Evolutionary conservation across 2,113 vertebrate species (phyloP), one percentile per base, ranked within the genome.

Genomic region (Colaptes auratus): DNA sequence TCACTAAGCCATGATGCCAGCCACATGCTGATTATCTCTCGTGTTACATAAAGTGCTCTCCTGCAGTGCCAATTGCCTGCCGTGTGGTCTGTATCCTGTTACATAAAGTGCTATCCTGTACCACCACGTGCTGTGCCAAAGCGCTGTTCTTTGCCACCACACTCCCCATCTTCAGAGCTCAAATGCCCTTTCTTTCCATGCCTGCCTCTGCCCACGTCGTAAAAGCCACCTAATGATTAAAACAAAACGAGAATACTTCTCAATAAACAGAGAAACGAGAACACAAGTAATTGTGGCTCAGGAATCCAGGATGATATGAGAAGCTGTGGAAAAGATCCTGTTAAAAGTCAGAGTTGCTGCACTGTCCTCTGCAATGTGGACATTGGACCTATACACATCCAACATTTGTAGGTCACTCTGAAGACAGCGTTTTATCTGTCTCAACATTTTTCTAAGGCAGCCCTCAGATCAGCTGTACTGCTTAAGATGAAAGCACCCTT

Each of bases 11-110:
- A 0, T 33, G 92, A 92, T 92, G 86, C 91, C 95, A 92, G 73
- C 85, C 93, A 77, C 88, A 94, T 83, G 93, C 83, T 81, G 94
- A 94, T 96, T 92, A 91, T 95, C 79, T 94, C 85, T 93, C 19
- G 7, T n/a, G 80, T 95, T 92, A 94, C 93, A 93, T 92, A 94
- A 96, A 96, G 83, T 24, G 75, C 77, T 90, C 72, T 95, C 95
- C 92, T 35, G 75, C 0, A 0, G 89, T 65, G 93, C 92, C 93
- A 96, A 31, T 4, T 73, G 89, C 91, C 67, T 28, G 92, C 60
- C 74, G 0, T 88, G 92, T 19, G 33, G 80, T 75, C 89, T 89
- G 86, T 84, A 90, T 94, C 91, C 87, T 33, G 28, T 96, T 92
- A 93, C 87, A 93, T 73, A 81, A 95, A 97, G 69, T 4, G 69